phyloP scores from a whole-genome alignment of 2,797 vertebrate species.

The Chloroceryle amazona region DNA sequence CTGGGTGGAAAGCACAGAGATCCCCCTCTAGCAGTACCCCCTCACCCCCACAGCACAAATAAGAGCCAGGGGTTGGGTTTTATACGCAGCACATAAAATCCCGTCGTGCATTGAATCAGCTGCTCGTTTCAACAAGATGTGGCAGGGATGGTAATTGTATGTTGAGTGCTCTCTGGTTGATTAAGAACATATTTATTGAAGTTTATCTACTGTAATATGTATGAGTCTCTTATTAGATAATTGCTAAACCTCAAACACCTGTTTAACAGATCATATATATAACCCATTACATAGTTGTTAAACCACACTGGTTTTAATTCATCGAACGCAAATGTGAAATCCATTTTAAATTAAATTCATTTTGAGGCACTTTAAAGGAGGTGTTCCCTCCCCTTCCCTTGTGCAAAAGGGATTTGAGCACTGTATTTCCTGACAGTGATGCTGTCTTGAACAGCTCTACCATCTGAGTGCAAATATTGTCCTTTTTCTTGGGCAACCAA shows the following conservation, averaged over 20 bases:
- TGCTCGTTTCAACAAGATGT: constrained; percentile 44
- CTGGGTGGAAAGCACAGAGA: fast-evolving
- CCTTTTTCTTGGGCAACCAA: neutral
- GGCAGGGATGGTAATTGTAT: constrained; percentile 69
- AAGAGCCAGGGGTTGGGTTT: neutral
- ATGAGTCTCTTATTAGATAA: constrained; percentile 77
- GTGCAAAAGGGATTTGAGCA: neutral
- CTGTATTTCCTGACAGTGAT: fast-evolving
- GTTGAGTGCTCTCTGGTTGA: constrained; percentile 69
- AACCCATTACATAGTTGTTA: constrained; percentile 68
- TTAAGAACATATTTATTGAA: constrained; percentile 78
- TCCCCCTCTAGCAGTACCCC: neutral
- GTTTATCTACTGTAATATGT: constrained; percentile 76
- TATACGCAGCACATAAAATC: neutral
- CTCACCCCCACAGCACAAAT: neutral
- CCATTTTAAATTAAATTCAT: constrained; percentile 57
- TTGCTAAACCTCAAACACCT: constrained; percentile 77
- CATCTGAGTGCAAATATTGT: neutral
- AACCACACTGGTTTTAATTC: constrained; percentile 71
- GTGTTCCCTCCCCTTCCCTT: neutral
- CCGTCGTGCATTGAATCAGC: neutral
- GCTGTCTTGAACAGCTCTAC: neutral
- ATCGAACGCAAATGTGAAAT: constrained; percentile 38
- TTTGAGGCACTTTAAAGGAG: constrained; percentile 16
- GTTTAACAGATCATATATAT: constrained; percentile 75